Percentiles rank a stretch among this genome's conserved stretches.
Evolutionary conservation across 2,797 vertebrate genomes (phyloP).

Genomic region (Gymnoscopelus braueri): DNA sequence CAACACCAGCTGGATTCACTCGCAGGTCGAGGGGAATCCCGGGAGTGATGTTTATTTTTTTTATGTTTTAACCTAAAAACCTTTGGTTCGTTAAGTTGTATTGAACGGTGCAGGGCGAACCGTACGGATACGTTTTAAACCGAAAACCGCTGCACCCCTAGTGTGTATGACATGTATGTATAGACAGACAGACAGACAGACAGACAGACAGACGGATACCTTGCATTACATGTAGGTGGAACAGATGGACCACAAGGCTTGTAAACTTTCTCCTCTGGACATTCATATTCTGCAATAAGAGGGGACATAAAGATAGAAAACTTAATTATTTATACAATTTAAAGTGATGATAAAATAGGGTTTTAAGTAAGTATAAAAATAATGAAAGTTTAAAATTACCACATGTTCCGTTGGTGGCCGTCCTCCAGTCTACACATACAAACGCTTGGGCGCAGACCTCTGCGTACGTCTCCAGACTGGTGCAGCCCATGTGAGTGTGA

Average conservation of each 20-base stretch:
- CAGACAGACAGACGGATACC: constrained; percentile 39
- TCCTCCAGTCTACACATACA: constrained; percentile 83
- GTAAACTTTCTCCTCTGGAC: constrained; percentile 79
- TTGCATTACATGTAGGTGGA: constrained; percentile 76
- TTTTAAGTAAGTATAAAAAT: no score
- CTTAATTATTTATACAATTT: neutral
- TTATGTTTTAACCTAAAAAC: no score
- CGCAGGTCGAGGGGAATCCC: no score
- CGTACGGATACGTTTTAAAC: no score
- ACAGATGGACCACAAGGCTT: constrained; percentile 76
- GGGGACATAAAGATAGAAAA: neutral
- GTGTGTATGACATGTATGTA: no score
- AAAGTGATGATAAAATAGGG: constrained; percentile 4
- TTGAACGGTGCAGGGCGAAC: no score
- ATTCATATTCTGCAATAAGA: constrained; percentile 71
- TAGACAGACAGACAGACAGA: no score
- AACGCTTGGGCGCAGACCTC: constrained; percentile 64
- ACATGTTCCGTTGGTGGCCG: constrained; percentile 73
- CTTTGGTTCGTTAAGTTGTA: no score
- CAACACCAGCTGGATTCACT: no score
- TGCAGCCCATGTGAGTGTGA: constrained; percentile 58
- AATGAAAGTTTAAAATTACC: constrained; percentile 65
- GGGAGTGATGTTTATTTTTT: no score
- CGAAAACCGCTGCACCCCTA: no score
- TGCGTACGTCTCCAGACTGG: constrained; percentile 81